Evolutionary conservation across 2,797 vertebrate species (phyloP).

Genomic region (Arctocebus calabarensis): DNA sequence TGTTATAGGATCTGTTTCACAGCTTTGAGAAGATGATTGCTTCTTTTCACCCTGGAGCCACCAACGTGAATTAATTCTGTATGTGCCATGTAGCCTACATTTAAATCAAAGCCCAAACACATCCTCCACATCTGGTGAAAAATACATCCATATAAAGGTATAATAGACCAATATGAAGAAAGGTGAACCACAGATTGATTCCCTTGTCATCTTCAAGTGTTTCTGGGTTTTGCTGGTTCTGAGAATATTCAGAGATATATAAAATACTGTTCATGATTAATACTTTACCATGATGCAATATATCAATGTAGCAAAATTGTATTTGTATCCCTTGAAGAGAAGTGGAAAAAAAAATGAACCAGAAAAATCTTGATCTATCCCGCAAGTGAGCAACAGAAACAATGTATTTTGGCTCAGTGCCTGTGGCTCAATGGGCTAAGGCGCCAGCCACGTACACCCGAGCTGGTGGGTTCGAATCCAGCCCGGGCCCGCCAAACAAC

Average conservation of each 20-base stretch:
- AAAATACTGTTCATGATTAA: neutral
- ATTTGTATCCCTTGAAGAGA: neutral
- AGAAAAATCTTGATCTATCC: neutral
- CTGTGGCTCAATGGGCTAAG: no score
- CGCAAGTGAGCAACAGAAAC: neutral
- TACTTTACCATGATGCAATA: neutral
- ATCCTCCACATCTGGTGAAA: neutral
- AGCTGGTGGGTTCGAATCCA: no score
- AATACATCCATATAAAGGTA: neutral
- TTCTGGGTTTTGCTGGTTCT: neutral
- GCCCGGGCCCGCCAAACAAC: no score
- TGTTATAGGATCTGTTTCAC: neutral
- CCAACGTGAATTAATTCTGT: neutral
- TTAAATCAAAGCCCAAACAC: neutral
- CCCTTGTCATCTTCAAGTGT: neutral
- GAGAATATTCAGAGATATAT: neutral
- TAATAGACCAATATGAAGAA: neutral
- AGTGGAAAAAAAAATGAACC: neutral
- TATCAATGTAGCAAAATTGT: neutral
- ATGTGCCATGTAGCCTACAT: neutral
- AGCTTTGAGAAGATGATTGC: neutral
- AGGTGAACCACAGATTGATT: neutral
- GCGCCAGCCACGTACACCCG: no score
- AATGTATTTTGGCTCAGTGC: no score
- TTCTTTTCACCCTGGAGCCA: neutral